Evolutionary conservation across 2,888 invertebrate species (phyloP), one percentile per base, ranked within the genome.

Genomic region (Falcaria lacertinaria): DNA sequence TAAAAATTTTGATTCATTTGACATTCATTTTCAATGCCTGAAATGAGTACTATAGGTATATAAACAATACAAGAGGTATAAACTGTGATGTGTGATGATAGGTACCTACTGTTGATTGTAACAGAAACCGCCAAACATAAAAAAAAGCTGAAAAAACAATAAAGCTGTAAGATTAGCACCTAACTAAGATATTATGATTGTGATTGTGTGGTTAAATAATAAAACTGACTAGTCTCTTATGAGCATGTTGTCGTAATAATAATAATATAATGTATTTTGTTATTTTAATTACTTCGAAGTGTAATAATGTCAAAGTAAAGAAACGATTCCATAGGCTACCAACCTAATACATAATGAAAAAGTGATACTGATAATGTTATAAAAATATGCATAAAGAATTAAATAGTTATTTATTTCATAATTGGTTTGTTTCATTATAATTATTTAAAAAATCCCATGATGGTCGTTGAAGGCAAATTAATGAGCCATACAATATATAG

Each of bases 401-500:
- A 19, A n/a, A n/a, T 19, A 19, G 19, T 19, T 19, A 60, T 58
- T 60, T 60, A 58, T 58, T 56, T 50, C 34, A 44, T 19, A 33
- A 49, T 37, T 49, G 48, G 54, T 60, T 57, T 42, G 48, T 46
- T 43, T 22, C n/a, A 41, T 34, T 6, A 8, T 13, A 14, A 15
- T 15, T 22, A 13, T 7, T 19, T 19, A 4, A n/a, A n/a, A n/a
- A n/a, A n/a, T n/a, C n/a, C n/a, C n/a, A n/a, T n/a, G n/a, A n/a
- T n/a, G n/a, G n/a, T n/a, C n/a, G n/a, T n/a, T n/a, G n/a, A n/a
- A n/a, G n/a, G n/a, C n/a, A n/a, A n/a, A n/a, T n/a, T n/a, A n/a
- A n/a, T n/a, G n/a, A n/a, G n/a, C n/a, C n/a, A n/a, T n/a, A n/a
- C n/a, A n/a, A n/a, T n/a, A n/a, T n/a, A n/a, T n/a, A n/a, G n/a